A percentile compares a stretch with the other conserved stretches of the same genome.
These are phyloP conservation scores for Odontocolon sp. DNA, from an alignment of 2,888 invertebrate genomes.

Conservation along the genomic window DNA sequence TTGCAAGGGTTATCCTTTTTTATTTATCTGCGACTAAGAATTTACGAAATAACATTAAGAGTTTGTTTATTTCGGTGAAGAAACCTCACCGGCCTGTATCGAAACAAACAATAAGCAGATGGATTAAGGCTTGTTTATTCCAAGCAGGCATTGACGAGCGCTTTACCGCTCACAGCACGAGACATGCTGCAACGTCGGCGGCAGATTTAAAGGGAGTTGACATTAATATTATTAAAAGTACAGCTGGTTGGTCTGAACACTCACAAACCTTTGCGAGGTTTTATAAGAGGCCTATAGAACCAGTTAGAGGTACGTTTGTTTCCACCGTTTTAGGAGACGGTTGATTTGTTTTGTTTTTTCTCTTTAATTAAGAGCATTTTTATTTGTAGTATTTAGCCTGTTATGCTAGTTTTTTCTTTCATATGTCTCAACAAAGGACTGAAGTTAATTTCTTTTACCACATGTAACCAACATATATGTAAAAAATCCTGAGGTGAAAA, in stretches of 20 bases:
- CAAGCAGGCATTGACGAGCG: constrained; percentile 23
- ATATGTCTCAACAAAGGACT: no score
- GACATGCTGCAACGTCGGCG: constrained; percentile 49
- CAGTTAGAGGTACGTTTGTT: constrained; percentile 9
- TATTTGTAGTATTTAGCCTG: not conserved
- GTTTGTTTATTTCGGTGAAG: constrained; percentile 43
- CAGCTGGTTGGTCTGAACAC: constrained; percentile 37
- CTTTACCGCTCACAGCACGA: constrained; percentile 52
- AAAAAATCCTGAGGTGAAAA: not conserved
- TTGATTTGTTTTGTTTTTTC: not conserved
- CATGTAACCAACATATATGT: no score
- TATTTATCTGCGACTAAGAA: constrained; percentile 10
- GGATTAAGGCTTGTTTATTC: constrained; percentile 37
- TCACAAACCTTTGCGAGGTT: constrained; percentile 34
- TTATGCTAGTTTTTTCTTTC: not conserved
- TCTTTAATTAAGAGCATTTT: no score
- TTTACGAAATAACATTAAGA: constrained; percentile 8
- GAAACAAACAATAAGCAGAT: constrained; percentile 41
- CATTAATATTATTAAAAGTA: constrained; percentile 33
- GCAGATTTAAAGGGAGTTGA: constrained; percentile 35
- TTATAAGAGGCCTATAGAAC: constrained; percentile 39
- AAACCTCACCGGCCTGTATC: constrained; percentile 34
- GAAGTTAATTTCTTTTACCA: no score
- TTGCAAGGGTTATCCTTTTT: constrained; percentile 15
- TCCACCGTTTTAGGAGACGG: not conserved